Percentiles rank a stretch among this genome's conserved stretches.
Conservation (phyloP, 2,888 invertebrate genomes). For the Anoncus sp. region DNA sequence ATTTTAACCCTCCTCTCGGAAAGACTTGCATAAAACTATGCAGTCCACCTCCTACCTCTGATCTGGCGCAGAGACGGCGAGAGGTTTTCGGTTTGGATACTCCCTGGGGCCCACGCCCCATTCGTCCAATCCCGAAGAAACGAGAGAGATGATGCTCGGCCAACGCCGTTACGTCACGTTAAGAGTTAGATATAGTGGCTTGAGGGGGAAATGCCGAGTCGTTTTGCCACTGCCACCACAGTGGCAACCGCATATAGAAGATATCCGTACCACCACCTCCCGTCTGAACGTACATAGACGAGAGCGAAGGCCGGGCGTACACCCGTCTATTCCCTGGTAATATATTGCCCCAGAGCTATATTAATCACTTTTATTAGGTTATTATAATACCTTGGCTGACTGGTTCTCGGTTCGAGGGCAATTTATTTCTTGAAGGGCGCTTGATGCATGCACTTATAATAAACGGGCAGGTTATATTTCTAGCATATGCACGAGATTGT, state of each 20-base stretch:
- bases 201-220: slow-evolving; percentile 28
- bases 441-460: slow-evolving; percentile 12
- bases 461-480: neutral
- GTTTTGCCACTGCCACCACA: slow-evolving; percentile 18
- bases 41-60: neutral
- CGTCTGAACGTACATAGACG: slow-evolving; percentile 48
- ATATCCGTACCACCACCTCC: slow-evolving; percentile 1
- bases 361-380: slow-evolving; percentile 80
- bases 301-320: slow-evolving; percentile 29
- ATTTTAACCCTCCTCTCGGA: neutral
- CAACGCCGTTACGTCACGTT: slow-evolving; percentile 35
- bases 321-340: slow-evolving; percentile 63
- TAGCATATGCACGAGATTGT: no score
- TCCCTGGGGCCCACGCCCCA: slow-evolving; percentile 25
- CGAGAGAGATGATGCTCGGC: slow-evolving; percentile 26
- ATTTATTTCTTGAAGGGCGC: slow-evolving; percentile 76
- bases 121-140: slow-evolving; percentile 48
- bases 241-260: neutral
- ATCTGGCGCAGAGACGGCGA: slow-evolving; percentile 12
- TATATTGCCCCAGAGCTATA: slow-evolving; percentile 74
- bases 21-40: neutral
- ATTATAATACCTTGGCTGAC: slow-evolving; percentile 77
- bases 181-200: slow-evolving; percentile 31
- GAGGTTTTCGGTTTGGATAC: neutral
- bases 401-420: slow-evolving; percentile 77